phyloP scores from a whole-genome alignment of 2,113 vertebrate genomes.

The Laticauda laticaudata region DNA sequence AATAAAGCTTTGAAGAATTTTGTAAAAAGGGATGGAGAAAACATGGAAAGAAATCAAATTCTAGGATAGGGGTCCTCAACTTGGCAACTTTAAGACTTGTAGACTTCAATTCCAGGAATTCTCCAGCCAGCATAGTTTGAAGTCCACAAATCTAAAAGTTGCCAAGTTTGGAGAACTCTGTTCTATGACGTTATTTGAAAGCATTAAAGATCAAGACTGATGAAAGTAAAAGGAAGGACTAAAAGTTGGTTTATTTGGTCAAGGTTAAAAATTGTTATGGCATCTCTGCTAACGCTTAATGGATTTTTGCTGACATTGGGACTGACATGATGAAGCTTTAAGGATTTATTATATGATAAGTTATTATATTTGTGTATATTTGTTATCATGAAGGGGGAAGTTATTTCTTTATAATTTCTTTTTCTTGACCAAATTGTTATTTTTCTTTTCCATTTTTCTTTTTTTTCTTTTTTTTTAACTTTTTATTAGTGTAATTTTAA shows the following conservation, averaged over 20 bases:
- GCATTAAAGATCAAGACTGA: neutral
- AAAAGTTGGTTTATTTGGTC: neutral
- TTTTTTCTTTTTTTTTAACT: neutral
- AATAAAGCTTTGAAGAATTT: neutral
- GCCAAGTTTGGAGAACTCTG: too few species aligned
- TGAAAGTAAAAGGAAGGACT: neutral
- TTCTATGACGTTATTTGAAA: neutral
- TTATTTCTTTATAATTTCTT: neutral
- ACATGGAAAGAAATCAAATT: neutral
- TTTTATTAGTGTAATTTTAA: neutral
- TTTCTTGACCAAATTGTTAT: neutral
- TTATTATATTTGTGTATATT: neutral
- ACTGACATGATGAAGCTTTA: neutral
- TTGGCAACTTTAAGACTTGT: too few species aligned
- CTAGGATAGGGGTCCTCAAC: neutral
- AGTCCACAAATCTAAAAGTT: too few species aligned
- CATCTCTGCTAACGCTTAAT: neutral
- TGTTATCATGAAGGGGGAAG: neutral
- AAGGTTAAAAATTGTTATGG: neutral
- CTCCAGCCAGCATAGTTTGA: too few species aligned
- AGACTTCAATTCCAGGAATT: too few species aligned
- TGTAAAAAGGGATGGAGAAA: neutral
- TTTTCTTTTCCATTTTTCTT: neutral
- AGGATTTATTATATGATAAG: neutral
- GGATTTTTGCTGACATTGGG: neutral